Evolutionary conservation across 2,888 invertebrate species (phyloP), one percentile per base, ranked within the genome.

Genomic region (Reticulitermes lucifugus): DNA sequence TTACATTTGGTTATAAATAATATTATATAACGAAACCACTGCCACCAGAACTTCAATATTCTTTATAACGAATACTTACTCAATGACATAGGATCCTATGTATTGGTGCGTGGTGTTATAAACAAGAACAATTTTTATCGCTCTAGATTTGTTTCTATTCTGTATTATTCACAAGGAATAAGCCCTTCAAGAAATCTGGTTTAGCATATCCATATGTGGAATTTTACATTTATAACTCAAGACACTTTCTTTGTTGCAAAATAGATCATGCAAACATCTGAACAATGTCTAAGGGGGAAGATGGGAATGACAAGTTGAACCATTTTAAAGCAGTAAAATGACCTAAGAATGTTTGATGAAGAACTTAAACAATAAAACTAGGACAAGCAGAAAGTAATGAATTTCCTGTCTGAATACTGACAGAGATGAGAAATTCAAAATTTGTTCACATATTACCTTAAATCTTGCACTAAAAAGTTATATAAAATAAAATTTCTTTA

Each of bases 21-120:
- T 83, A 87, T 41, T 79, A 55, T 83, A 79, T 84, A 86, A 87
- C 79, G 77, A 87, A 87, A 87, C 85, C 85, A 87, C 87, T 87
- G 85, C 86, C 88, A 87, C 87, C 86, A 87, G 84, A 87, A 86
- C 85, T 86, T 87, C 85, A 86, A 86, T 86, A 86, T 80, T 80
- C 85, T 77, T 87, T 87, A 82, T 83, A 84, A 79, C 84, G n/a
- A 79, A 88, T 88, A 88, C 88, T 88, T 88, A 88, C 88, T 88
- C 87, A 87, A 79, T 84, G 84, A 86, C 86, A 79, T 85, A 84
- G 86, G 80, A 94, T 94, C 94, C 94, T 94, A 94, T 93, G 93
- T 93, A 93, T 93, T 93, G 94, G 93, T 93, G 93, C 93, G 94
- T 88, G 88, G 87, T 87, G 86, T 88, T 87, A 87, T 87, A 88